Base-by-base conservation (phyloP, 2,888 invertebrate species). In the Unio delphinus region DNA sequence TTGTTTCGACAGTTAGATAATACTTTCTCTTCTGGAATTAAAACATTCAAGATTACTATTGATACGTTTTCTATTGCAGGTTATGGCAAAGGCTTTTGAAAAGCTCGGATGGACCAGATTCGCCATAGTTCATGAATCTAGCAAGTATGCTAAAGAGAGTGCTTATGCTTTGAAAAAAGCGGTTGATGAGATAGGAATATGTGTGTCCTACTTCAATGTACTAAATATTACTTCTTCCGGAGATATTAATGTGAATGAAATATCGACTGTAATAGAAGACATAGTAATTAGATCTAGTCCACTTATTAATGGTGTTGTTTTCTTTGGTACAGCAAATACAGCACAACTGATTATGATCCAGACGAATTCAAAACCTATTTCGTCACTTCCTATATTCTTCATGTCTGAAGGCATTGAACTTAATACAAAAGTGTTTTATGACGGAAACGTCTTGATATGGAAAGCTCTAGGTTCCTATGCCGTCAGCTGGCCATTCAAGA, bases 51-150 rank as follows among this genome's bases (percentile, higher is more conserved):
- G 23, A 55, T 55, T 20, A 56, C n/a, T 4, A 58, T 58, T 20
- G 0, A 18, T 1, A 34, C 28, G 55, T 3, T 34, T 23, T 18
- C 30, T 18, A 23, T 20, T 60, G 6, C n/a, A 71, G 70, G 70
- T 67, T 11, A 71, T 71, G 64, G 54, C 64, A 20, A 56, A 63
- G 0, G 26, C 64, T 17, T 45, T 71, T 28, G 61, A 58, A 30
- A 18, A 61, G 4, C 60, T 71, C 6, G 28, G 65, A 26, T 71
- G 70, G 70, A 71, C 67, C 45, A 67, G 67, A 23, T n/a, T 71
- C 18, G 70, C 70, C 28, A 57, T 71, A 6, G 20, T 71, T 18
- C 65, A 71, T 45, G 70, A 71, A 28, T 26, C 67, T 54, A 56
- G 55, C 7, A 56, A 57, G 1, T 71, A 71, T 34, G 70, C 67